Conservation (phyloP, 2,888 invertebrate genomes). For the Noctuana brunneofusca region DNA sequence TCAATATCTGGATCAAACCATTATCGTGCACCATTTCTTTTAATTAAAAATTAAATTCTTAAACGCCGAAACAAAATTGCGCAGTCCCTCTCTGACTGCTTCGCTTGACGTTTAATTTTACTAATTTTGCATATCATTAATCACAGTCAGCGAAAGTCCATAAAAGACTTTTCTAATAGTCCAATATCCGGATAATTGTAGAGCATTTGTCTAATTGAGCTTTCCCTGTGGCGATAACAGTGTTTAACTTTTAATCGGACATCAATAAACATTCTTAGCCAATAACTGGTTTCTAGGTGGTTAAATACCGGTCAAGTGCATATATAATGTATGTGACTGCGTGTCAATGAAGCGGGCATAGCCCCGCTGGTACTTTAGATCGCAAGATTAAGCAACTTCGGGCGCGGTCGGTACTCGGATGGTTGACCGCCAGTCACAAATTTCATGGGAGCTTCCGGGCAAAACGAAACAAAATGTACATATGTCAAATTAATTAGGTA, state of each 20-base stretch:
- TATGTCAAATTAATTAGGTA: no score
- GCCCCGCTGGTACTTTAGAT: no score
- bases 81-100: not conserved
- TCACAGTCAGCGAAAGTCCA: constrained; percentile 24
- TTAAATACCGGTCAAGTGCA: constrained; percentile 25
- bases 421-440: no score
- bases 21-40: not conserved
- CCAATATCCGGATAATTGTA: constrained; percentile 28
- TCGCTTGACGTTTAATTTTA: not conserved
- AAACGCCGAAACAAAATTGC: constrained; percentile 3
- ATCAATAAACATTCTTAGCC: constrained; percentile 28
- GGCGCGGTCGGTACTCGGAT: no score
- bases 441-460: no score
- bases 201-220: constrained; percentile 26
- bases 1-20: no score
- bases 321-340: no score
- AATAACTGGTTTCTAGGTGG: constrained; percentile 8
- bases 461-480: no score
- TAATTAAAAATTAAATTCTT: not conserved
- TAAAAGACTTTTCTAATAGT: constrained; percentile 22
- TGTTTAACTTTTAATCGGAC: constrained; percentile 28
- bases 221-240: constrained; percentile 30
- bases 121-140: constrained; percentile 18
- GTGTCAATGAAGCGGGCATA: no score
- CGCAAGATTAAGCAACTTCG: no score